phyloP scores from a whole-genome alignment of 1,140 invertebrate genomes.

The Amyelois transitella region DNA sequence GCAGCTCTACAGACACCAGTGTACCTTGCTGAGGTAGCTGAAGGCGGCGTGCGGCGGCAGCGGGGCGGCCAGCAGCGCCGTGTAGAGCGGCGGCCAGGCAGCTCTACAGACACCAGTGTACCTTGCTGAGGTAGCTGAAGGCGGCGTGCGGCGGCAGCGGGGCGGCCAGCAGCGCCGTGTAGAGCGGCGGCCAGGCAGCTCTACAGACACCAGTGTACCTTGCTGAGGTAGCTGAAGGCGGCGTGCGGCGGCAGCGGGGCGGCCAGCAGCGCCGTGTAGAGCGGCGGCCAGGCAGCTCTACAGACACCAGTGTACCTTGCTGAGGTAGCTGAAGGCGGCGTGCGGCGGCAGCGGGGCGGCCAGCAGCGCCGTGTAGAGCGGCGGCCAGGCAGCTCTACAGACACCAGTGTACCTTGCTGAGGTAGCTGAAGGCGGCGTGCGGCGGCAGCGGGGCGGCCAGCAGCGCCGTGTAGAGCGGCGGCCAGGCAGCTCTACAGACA shows the following conservation, averaged over 20 bases:
- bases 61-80: too few relatives aligned
- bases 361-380: constrained; percentile 31
- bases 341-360: constrained; percentile 22
- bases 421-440: constrained; percentile 35
- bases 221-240: constrained; percentile 35
- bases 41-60: constrained; percentile 34
- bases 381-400: constrained; percentile 23
- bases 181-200: constrained; percentile 28
- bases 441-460: constrained; percentile 23
- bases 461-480: constrained; percentile 27
- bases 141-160: constrained; percentile 23
- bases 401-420: constrained; percentile 44
- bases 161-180: constrained; percentile 25
- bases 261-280: constrained; percentile 31
- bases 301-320: constrained; percentile 27
- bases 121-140: constrained; percentile 49
- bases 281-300: constrained; percentile 22
- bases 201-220: constrained; percentile 24
- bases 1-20: too few relatives aligned
- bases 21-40: constrained; percentile 46
- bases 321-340: constrained; percentile 33
- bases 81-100: too few relatives aligned
- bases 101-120: too few relatives aligned
- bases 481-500: constrained; percentile 27
- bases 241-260: constrained; percentile 24